phyloP scores from a whole-genome alignment of 2,888 invertebrate species.

The Smittia sp. region DNA sequence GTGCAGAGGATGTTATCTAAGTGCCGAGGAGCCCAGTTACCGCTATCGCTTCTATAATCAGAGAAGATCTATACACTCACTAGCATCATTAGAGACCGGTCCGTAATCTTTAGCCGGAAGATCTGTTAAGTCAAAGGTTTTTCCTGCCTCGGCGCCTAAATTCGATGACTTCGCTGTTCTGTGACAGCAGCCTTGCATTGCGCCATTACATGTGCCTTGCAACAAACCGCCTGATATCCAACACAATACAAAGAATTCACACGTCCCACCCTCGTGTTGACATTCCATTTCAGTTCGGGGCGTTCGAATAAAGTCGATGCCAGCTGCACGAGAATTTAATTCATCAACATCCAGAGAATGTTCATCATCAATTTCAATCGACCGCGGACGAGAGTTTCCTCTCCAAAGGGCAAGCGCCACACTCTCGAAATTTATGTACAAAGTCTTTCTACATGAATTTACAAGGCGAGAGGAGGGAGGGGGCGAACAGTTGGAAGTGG shows the following conservation, averaged over 20 bases:
- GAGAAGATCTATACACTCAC: conserved; percentile 59
- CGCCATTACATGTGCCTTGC: conserved; percentile 77
- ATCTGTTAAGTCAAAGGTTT: conserved; percentile 62
- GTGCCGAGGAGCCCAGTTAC: too few relatives aligned
- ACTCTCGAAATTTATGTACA: background rate
- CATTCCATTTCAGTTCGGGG: conserved; percentile 48
- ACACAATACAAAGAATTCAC: conserved; percentile 88
- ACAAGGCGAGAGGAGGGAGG: background rate
- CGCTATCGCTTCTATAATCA: background rate
- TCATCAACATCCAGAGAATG: background rate
- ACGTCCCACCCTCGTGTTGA: conserved; percentile 65
- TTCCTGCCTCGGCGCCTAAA: conserved; percentile 63
- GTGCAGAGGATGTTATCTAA: too few relatives aligned
- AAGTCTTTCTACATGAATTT: background rate
- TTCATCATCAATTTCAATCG: background rate
- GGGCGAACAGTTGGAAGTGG: background rate
- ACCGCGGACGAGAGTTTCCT: too few relatives aligned
- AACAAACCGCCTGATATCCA: conserved; percentile 86
- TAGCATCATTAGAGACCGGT: conserved; percentile 73
- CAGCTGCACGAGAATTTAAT: background rate
- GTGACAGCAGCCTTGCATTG: conserved; percentile 81
- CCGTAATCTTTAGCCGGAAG: conserved; percentile 62
- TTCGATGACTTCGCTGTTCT: conserved; percentile 67
- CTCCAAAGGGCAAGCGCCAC: too few relatives aligned
- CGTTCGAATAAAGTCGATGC: conserved; percentile 25